Percentiles rank a stretch among this genome's conserved stretches.
Conservation (phyloP, 2,888 invertebrate genomes). For the Drosophila acutilabella region DNA sequence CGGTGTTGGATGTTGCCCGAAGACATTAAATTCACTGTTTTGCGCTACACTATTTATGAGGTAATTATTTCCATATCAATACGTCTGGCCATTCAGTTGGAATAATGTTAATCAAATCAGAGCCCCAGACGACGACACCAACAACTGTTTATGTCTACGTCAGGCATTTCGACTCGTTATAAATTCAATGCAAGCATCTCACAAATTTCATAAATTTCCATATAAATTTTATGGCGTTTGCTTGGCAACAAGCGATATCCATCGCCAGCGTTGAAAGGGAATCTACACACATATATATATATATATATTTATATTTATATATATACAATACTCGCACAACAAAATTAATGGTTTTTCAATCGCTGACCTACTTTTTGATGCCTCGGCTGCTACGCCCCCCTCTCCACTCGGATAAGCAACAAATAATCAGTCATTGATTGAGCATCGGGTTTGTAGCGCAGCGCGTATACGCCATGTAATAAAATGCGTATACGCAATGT, state of each 20-base stretch:
- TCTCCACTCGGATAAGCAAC: constrained; percentile 16
- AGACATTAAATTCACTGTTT: constrained; percentile 23
- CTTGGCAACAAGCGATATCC: constrained; percentile 47
- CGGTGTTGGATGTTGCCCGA: background rate
- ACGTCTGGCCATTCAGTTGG: constrained; percentile 57
- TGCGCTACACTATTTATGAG: constrained; percentile 45
- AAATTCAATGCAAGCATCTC: constrained; percentile 51
- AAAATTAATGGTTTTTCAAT: constrained; percentile 67
- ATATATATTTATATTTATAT: background rate
- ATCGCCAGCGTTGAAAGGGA: constrained; percentile 25
- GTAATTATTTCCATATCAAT: constrained; percentile 66
- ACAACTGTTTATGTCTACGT: constrained; percentile 1
- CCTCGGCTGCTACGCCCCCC: background rate
- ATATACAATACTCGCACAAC: constrained; percentile 12
- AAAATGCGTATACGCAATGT: constrained; percentile 39
- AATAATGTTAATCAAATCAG: constrained; percentile 67
- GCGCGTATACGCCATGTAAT: constrained; percentile 37
- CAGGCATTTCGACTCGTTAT: constrained; percentile 34
- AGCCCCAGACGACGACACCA: constrained; percentile 10
- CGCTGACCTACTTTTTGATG: constrained; percentile 71
- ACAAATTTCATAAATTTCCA: constrained; percentile 52
- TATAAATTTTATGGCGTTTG: constrained; percentile 44
- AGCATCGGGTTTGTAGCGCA: constrained; percentile 18
- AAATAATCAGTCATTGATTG: constrained; percentile 38
- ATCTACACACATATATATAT: background rate